Evolutionary conservation across 2,888 invertebrate genomes (phyloP).

Genomic region (Hololepta plana): DNA sequence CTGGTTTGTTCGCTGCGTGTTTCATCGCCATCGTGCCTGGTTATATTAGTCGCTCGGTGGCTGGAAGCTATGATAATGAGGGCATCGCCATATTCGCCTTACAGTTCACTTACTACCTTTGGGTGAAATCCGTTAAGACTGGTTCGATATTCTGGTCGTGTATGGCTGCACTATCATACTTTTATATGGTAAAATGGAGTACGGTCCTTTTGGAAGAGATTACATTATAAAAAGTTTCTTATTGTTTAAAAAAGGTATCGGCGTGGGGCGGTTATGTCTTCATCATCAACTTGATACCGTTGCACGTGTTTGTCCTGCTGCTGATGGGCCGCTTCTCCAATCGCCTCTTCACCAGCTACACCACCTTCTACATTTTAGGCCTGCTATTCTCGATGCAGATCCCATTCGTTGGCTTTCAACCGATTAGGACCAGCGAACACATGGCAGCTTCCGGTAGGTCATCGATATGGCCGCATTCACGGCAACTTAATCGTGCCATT

Average conservation of each 20-base stretch:
- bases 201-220: no score
- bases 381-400: constrained; percentile 94
- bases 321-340: constrained; percentile 92
- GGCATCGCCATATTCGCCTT: constrained; percentile 99
- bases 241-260: constrained; percentile 48
- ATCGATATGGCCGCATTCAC: no score
- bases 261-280: constrained; percentile 99
- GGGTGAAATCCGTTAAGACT: constrained; percentile 96
- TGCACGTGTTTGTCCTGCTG: constrained; percentile 88
- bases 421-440: constrained; percentile 95
- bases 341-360: constrained; percentile 85
- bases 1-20: constrained; percentile 95
- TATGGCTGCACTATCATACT: constrained; percentile 88
- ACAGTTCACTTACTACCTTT: constrained; percentile 94
- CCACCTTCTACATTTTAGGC: constrained; percentile 92
- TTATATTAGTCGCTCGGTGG: constrained; percentile 96
- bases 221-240: constrained; percentile 2
- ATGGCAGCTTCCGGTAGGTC: constrained; percentile 89
- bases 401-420: constrained; percentile 93
- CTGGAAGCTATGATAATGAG: constrained; percentile 99
- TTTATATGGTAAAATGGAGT: constrained; percentile 99
- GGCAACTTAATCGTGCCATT: no score
- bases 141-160: constrained; percentile 96
- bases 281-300: constrained; percentile 96
- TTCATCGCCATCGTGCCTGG: constrained; percentile 99